Evolutionary conservation across 2,888 invertebrate species (phyloP), one percentile per base, ranked within the genome.

Genomic region (Chalcosyrphus nemorum): DNA sequence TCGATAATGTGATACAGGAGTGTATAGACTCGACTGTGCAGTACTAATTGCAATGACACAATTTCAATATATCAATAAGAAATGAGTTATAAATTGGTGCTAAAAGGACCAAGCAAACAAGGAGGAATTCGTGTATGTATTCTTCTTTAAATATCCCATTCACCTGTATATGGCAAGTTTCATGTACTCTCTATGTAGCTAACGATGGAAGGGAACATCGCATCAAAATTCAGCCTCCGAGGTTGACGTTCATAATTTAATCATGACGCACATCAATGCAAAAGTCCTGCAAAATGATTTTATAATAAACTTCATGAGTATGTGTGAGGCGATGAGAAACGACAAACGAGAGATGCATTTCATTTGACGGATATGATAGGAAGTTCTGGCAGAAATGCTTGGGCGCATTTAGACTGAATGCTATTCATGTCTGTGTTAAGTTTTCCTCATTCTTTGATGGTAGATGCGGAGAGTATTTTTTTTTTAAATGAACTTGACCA

Each of bases 221-320:
- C 54, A 45, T 43, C 54, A 47, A 66, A 61, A 47, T 52, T 17
- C 24, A 19, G 19, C 13, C 56, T 29, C 47, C 17, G 68, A 61
- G 13, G 54, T 61, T 74, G 45, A 38, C 32, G 29, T 66, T 72
- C 52, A 74, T 68, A 81, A 81, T 74, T 81, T 61, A 74, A 68
- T 81, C 74, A 74, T 21, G 15, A 61, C 66, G 56, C 72, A 80
- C 52, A 63, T 50, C 54, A 54, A 21, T 13, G 61, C 59, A 29
- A 54, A 21, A 47, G 68, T 81, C 61, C 74, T 74, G 74, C 66
- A 68, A 61, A 61, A 68, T 74, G 74, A 61, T 74, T 74, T 61
- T 68, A 47, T 81, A 65, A 68, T 81, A 52, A 68, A 74, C 38
- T 50, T 45, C 35, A 47, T n/a, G 38, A 32, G 59, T 24, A 47